Evolutionary conservation across 2,888 invertebrate genomes (phyloP).

Genomic region (Monopis laevigella): DNA sequence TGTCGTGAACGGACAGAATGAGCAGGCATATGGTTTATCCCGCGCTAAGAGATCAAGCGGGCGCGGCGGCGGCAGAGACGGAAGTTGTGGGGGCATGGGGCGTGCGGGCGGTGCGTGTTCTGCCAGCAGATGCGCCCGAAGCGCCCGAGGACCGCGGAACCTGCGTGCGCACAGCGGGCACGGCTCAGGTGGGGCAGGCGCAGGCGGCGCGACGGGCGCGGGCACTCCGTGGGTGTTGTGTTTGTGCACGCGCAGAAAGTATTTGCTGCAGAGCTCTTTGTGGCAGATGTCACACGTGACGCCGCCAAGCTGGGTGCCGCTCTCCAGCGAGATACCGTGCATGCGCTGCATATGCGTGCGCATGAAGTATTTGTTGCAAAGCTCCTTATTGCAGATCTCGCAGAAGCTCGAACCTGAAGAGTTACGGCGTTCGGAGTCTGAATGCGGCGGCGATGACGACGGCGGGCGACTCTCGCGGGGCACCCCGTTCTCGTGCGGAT

Average conservation of each 20-base stretch:
- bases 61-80: conserved; percentile 51
- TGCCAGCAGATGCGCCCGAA: conserved; percentile 85
- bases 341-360: conserved; percentile 99
- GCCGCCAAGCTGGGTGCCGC: conserved; percentile 91
- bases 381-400: conserved; percentile 97
- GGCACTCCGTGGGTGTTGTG: conserved; percentile 97
- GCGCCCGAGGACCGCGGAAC: conserved; percentile 88
- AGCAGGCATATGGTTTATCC: conserved; percentile 86
- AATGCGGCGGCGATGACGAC: conserved; percentile 46
- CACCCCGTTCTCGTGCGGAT: conserved; percentile 24
- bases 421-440: conserved; percentile 59
- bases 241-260: conserved; percentile 96
- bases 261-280: conserved; percentile 97
- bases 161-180: conserved; percentile 88
- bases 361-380: conserved; percentile 99
- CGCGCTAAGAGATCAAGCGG: conserved; percentile 66
- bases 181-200: conserved; percentile 54
- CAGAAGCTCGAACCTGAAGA: conserved; percentile 88
- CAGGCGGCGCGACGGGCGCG: conserved; percentile 76
- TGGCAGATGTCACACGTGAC: conserved; percentile 98
- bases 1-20: conserved; percentile 89
- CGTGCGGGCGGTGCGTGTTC: conserved; percentile 79
- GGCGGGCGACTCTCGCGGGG: conserved; percentile 29
- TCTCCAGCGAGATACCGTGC: conserved; percentile 95
- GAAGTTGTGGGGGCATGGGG: conserved; percentile 37